Evolutionary conservation across 2,113 vertebrate species (phyloP).

Genomic region (Plectropomus leopardus): DNA sequence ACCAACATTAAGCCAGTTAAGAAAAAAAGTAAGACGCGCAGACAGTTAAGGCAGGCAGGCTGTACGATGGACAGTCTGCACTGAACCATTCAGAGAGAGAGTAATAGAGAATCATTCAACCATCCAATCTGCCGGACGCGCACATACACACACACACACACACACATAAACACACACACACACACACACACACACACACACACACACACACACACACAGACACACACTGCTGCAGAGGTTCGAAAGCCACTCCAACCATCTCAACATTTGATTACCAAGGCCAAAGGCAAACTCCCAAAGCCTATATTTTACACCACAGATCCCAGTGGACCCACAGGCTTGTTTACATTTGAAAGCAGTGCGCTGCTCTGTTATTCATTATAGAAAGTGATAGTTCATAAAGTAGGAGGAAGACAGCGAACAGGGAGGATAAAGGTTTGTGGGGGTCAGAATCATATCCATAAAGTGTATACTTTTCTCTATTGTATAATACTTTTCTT

Average conservation of each 20-base stretch:
- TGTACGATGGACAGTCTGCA: constrained; percentile 7
- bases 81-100: constrained; percentile 36
- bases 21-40: too few relatives aligned
- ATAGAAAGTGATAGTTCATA: neutral
- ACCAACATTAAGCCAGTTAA: neutral
- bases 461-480: neutral
- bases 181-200: neutral
- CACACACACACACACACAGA: constrained; percentile 33
- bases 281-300: constrained; percentile 31
- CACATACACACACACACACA: constrained; percentile 5
- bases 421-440: neutral
- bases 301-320: constrained; percentile 26
- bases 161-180: constrained; percentile 27
- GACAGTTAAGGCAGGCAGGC: too few relatives aligned
- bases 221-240: constrained; percentile 16
- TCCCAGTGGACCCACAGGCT: constrained; percentile 18
- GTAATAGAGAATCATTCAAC: constrained; percentile 47
- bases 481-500: neutral
- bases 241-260: constrained; percentile 21
- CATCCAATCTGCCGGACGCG: constrained; percentile 19
- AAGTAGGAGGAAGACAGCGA: constrained; percentile 7
- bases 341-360: constrained; percentile 35
- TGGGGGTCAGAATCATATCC: constrained; percentile 19
- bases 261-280: constrained; percentile 42
- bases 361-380: constrained; percentile 18